phyloP scores from a whole-genome alignment of 2,888 invertebrate species.

The Scaptodrosophila latifasciaeformis region DNA sequence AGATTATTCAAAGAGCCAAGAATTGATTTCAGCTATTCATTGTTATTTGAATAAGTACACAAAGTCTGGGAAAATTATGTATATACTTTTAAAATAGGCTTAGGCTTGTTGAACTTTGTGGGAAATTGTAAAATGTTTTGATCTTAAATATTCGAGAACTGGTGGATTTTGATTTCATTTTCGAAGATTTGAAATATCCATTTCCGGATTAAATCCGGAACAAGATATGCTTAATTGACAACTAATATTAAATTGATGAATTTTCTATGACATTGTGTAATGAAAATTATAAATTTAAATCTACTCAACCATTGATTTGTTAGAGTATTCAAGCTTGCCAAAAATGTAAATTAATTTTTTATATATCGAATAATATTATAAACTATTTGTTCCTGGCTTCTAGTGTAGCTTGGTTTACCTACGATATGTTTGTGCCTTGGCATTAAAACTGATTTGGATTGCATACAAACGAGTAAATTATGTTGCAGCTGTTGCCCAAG shows the following conservation, averaged over 20 bases:
- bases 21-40: no score
- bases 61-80: not conserved
- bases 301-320: no score
- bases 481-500: conserved; percentile 48
- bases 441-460: conserved; percentile 37
- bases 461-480: conserved; percentile 58
- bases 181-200: no score
- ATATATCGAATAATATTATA: conserved; percentile 28
- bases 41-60: no score
- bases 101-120: no score
- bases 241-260: not conserved
- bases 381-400: no score
- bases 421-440: no score
- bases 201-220: not conserved
- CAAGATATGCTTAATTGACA: not conserved
- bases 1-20: no score
- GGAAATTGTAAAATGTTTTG: no score
- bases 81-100: not conserved
- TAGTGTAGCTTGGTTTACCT: no score
- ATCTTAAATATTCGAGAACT: not conserved
- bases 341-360: conserved; percentile 50
- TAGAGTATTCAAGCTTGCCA: no score
- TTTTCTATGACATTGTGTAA: not conserved
- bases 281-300: no score
- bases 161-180: not conserved